These are phyloP conservation scores for Pogonocherus hispidulus DNA, from an alignment of 2,888 invertebrate species.

Conservation along the genomic window DNA sequence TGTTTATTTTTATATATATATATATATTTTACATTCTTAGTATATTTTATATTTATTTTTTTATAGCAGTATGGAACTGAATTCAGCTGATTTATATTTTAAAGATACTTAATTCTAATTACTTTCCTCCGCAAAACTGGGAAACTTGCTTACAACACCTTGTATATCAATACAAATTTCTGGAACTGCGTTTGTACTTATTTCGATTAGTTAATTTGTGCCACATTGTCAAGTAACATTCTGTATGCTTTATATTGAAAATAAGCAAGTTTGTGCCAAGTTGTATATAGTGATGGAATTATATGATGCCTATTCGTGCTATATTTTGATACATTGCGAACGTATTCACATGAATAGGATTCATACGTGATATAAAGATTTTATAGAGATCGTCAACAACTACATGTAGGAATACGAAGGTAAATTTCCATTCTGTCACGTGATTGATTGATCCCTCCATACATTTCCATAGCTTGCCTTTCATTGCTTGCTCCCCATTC, in stretches of 20 bases:
- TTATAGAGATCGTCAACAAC: background rate
- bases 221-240: background rate
- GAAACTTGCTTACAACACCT: no score
- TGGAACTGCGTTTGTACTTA: no score
- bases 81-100: background rate
- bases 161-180: no score
- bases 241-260: background rate
- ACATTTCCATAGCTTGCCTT: background rate
- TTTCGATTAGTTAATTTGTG: no score
- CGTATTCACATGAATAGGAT: background rate
- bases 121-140: no score
- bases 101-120: no score
- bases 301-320: background rate
- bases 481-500: background rate
- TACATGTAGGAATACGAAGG: background rate
- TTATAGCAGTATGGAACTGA: background rate
- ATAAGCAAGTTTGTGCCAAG: background rate
- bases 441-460: background rate
- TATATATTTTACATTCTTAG: background rate
- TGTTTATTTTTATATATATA: background rate
- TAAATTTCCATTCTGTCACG: background rate
- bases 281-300: background rate
- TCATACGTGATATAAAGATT: background rate
- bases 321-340: background rate
- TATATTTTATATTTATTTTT: background rate